Conservation (phyloP, 1,140 invertebrate species). For the Aphelinus atriplicis region DNA sequence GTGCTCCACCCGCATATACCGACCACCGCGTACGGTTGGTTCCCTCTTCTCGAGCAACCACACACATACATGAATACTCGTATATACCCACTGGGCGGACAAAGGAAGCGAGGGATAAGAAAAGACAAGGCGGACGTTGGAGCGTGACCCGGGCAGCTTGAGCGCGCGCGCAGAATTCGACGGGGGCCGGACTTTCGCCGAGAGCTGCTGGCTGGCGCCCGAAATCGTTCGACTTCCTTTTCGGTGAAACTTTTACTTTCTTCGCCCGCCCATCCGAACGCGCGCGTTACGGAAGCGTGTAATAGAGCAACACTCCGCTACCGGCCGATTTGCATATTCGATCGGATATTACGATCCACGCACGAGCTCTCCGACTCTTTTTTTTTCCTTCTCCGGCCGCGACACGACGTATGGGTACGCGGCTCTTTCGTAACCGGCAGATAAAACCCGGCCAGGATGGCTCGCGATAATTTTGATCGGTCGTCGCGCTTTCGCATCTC, state of each 20-base stretch:
- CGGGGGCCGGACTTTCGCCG: constrained; percentile 29
- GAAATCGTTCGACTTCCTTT: constrained; percentile 25
- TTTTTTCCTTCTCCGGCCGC: not conserved
- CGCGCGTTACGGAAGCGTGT: constrained; percentile 18
- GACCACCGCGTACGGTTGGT: too few species aligned
- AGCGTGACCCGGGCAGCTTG: not conserved
- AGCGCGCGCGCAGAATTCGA: constrained; percentile 17
- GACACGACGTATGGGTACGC: too few species aligned
- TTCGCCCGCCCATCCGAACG: not conserved
- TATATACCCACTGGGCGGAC: not conserved
- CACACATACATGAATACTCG: too few species aligned
- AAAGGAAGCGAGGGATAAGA: constrained; percentile 2
- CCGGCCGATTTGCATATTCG: constrained; percentile 24
- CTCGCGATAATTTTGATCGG: too few species aligned
- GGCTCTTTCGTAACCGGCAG: too few species aligned
- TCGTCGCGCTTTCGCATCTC: too few species aligned
- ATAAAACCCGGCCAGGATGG: too few species aligned
- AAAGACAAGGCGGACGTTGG: not conserved
- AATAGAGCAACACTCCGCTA: constrained; percentile 2
- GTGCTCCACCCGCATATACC: too few species aligned
- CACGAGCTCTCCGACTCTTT: not conserved
- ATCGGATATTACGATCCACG: constrained; percentile 19
- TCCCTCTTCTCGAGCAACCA: too few species aligned
- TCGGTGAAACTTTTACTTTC: constrained; percentile 39
- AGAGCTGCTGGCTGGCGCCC: not conserved